A percentile compares a stretch with the other conserved stretches of the same genome.
Conservation (phyloP, 2,797 vertebrate species). For the Sciurus vulgaris region DNA sequence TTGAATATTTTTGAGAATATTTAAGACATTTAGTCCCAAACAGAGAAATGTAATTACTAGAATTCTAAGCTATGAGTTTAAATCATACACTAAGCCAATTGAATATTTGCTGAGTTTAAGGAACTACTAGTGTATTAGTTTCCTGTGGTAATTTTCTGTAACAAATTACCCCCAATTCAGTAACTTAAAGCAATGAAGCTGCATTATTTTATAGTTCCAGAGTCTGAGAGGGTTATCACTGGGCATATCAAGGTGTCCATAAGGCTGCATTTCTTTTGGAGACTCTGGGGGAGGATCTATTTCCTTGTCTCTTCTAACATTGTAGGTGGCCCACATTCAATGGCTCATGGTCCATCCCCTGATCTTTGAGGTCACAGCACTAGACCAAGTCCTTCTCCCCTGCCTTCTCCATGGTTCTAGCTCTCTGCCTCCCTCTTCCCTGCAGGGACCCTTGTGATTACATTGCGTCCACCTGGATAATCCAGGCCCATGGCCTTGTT, state of each 20-base stretch:
- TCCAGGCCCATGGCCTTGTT: not conserved
- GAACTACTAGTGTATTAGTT: not conserved
- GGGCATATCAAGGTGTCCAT: not conserved
- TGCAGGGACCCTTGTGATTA: not conserved
- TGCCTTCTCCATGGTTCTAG: not conserved
- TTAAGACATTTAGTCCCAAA: not conserved
- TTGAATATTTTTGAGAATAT: not conserved
- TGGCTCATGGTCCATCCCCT: not conserved
- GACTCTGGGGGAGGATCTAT: too few relatives aligned
- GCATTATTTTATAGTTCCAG: not conserved
- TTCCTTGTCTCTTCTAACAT: not conserved
- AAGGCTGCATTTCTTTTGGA: not conserved
- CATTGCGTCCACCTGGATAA: not conserved
- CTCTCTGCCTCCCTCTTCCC: not conserved
- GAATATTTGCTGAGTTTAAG: not conserved
- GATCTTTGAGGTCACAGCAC: not conserved
- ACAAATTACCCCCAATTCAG: not conserved
- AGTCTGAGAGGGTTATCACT: not conserved
- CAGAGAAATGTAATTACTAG: not conserved
- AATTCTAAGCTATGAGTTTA: not conserved
- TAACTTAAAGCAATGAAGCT: not conserved
- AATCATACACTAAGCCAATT: not conserved
- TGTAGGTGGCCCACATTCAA: not conserved
- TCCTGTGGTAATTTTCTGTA: not conserved
- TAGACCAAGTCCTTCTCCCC: not conserved